Evolutionary conservation across 2,113 vertebrate genomes (phyloP).

Genomic region (Nicator chloris): DNA sequence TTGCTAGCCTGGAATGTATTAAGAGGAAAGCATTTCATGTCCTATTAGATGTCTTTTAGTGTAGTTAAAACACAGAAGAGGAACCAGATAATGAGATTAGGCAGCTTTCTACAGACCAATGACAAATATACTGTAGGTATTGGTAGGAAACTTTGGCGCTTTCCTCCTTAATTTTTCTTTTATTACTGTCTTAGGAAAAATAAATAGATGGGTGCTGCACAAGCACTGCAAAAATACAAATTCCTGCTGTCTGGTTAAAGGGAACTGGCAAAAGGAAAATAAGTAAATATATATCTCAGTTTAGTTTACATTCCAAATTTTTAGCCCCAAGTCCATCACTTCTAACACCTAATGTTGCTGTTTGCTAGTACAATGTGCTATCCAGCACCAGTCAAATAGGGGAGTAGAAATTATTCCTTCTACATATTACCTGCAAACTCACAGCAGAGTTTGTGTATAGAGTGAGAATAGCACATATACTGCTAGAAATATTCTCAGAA

Average conservation of each 20-base stretch:
- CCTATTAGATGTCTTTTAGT: not conserved
- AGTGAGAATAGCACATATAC: not conserved
- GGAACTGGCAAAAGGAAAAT: not conserved
- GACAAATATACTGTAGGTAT: not conserved
- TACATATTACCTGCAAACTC: not conserved
- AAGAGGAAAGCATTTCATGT: not conserved
- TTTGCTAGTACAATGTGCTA: not conserved
- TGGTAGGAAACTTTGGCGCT: fast-evolving
- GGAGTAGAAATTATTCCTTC: not conserved
- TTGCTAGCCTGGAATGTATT: not conserved
- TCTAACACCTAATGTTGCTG: not conserved
- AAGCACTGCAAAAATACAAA: not conserved
- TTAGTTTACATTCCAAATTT: not conserved
- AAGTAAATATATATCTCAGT: not conserved
- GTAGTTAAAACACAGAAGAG: not conserved
- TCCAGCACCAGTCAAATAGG: not conserved
- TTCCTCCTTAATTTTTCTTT: not conserved
- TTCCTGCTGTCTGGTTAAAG: not conserved
- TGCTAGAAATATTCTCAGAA: not conserved
- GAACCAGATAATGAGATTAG: not conserved
- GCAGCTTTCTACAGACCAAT: not conserved
- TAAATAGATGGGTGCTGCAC: not conserved
- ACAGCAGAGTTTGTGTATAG: not conserved
- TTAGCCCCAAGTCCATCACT: not conserved
- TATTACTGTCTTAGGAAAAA: not conserved